Evolutionary conservation across 1,140 invertebrate genomes (phyloP).

Genomic region (Ceratitis capitata): DNA sequence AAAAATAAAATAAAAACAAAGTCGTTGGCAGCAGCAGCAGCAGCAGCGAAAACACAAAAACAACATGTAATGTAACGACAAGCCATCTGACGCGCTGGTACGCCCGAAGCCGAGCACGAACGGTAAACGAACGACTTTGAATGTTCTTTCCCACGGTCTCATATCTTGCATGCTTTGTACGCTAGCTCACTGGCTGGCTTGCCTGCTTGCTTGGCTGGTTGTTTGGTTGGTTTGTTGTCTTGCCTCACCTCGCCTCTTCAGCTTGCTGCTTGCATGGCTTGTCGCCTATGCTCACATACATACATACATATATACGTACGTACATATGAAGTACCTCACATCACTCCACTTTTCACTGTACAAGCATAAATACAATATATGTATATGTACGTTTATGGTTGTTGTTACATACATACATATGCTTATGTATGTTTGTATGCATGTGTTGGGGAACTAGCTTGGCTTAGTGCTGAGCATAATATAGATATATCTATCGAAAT

Average conservation of each 20-base stretch:
- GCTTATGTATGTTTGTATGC: background rate
- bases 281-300: no score
- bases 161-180: slow-evolving; percentile 59
- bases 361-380: no score
- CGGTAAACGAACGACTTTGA: slow-evolving; percentile 59
- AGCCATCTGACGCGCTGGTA: background rate
- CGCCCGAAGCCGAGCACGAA: background rate
- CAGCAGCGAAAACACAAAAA: no score
- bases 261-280: slow-evolving; percentile 37
- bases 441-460: background rate
- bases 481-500: background rate
- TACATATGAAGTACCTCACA: no score
- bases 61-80: no score
- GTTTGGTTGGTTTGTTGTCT: background rate
- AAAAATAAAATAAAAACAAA: slow-evolving; percentile 26
- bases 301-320: no score
- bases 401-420: background rate
- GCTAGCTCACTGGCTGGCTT: background rate
- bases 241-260: slow-evolving; percentile 41
- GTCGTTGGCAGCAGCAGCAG: background rate
- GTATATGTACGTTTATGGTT: no score
- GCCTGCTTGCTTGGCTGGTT: background rate
- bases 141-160: slow-evolving; percentile 66
- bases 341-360: slow-evolving; percentile 50
- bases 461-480: background rate